These are phyloP conservation scores for Pogonognathellus flavescens DNA, from an alignment of 1,140 invertebrate species.

Conservation along the genomic window DNA sequence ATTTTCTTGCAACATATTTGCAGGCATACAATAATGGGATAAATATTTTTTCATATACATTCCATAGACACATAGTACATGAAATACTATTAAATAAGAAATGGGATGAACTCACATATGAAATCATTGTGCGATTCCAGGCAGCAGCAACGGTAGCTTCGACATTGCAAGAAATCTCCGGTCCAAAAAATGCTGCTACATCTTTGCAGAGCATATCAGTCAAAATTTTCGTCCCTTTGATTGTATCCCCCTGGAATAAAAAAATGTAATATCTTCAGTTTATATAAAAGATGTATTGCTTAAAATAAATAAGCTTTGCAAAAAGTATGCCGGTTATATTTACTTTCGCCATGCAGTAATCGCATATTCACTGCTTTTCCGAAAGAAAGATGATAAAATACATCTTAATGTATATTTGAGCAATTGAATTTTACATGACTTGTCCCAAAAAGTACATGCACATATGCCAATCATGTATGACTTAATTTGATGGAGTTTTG, in stretches of 20 bases:
- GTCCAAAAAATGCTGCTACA: conserved; percentile 93
- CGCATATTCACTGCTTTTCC: too few relatives aligned
- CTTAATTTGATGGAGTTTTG: too few relatives aligned
- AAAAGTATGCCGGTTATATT: too few relatives aligned
- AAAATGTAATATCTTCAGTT: too few relatives aligned
- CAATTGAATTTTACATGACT: too few relatives aligned
- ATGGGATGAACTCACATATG: conserved; percentile 84
- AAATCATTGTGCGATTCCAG: conserved; percentile 96
- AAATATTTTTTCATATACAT: not conserved
- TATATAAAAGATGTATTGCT: too few relatives aligned
- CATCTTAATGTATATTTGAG: not conserved
- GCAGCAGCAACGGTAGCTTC: conserved; percentile 95
- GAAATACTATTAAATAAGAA: not conserved
- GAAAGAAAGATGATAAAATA: not conserved
- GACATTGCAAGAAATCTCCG: conserved; percentile 91
- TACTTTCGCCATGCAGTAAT: too few relatives aligned
- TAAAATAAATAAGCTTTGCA: too few relatives aligned
- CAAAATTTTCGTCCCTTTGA: conserved; percentile 85
- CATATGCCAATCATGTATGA: too few relatives aligned
- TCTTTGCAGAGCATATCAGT: conserved; percentile 92
- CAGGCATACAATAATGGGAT: not conserved
- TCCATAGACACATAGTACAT: not conserved
- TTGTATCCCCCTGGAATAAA: conserved; percentile 79
- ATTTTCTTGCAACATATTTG: not conserved
- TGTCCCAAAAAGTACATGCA: too few relatives aligned